Evolutionary conservation across 2,113 vertebrate species (phyloP).

Genomic region (Uropsilus gracilis): DNA sequence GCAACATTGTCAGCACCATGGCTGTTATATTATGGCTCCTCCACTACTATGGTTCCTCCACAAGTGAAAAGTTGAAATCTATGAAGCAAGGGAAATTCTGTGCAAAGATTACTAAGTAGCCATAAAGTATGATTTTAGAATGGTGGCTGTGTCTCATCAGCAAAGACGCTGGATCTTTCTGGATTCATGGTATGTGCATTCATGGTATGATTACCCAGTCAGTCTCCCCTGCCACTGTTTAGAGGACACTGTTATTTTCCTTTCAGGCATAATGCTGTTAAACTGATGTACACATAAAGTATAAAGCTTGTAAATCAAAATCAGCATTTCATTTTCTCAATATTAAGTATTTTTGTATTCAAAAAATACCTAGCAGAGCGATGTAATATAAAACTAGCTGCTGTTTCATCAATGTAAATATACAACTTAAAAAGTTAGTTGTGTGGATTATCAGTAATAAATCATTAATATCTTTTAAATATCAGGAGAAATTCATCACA

Average conservation of each 20-base stretch:
- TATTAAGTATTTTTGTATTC: not conserved
- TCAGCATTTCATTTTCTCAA: not conserved
- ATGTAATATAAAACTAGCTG: not conserved
- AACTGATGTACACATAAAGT: not conserved
- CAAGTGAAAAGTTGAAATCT: too few relatives aligned
- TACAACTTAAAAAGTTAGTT: not conserved
- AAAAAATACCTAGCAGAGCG: not conserved
- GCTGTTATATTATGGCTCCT: not conserved
- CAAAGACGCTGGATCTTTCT: not conserved
- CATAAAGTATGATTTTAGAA: not conserved
- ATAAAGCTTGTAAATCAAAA: not conserved
- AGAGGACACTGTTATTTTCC: not conserved
- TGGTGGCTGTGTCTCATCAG: not conserved
- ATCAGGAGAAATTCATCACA: slow-evolving; percentile 1
- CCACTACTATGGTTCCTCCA: too few relatives aligned
- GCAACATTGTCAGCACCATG: not conserved
- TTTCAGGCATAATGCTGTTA: slow-evolving; percentile 5
- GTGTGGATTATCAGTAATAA: not conserved
- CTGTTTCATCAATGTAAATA: not conserved
- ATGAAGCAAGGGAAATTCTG: not conserved
- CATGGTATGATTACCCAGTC: not conserved
- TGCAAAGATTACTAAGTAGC: not conserved
- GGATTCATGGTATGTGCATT: not conserved
- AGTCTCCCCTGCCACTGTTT: not conserved
- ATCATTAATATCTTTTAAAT: slow-evolving; percentile 21